Evolutionary conservation across 37 sponge, comb jelly and placozoan genomes (phyloP), one percentile per base, ranked within the genome.

Genomic region (Spongilla lacustris): DNA sequence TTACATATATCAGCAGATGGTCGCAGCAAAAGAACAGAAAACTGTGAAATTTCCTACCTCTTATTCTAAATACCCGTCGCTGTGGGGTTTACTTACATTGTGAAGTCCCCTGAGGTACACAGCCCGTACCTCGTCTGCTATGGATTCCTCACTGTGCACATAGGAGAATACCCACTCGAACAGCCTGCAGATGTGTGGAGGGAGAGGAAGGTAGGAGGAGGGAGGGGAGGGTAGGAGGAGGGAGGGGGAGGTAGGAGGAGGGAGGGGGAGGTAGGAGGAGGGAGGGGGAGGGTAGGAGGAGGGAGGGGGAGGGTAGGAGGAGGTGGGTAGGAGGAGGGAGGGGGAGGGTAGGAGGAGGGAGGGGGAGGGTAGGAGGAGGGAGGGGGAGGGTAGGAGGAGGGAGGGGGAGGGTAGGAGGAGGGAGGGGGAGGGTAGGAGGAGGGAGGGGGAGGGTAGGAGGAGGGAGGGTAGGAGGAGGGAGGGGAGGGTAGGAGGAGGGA

Each of bases 101-200:
- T 91, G 83, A 0, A 95, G 90, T 69, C 92, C 95, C 36, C 67
- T 81, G 35, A 95, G 73, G 50, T 83, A 95, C 50, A 83, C 80
- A 49, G 92, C 89, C 68, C 85, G 92, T 21, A 67, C 50, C 13
- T 75, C 86, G 68, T 93, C 93, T 14, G 58, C 74, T 34, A 69
- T 24, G 58, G 58, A 58, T 4, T 85, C 87, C 72, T 87, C 88
- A 9, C 76, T 50, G 49, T 85, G 68, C 26, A 87, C 93, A 41
- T 83, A 77, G 30, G 66, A 41, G 50, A 95, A 89, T 14, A 91
- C 37, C 95, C 95, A 95, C 73, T 95, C 92, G 50, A 92, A 88
- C 28, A 89, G 76, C 35, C 94, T 91, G 79, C 49, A 31, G 28
- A 66, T 41, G 8, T 0, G 71, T 1, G 34, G 34, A 30, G 22